phyloP scores from a whole-genome alignment of 1,140 invertebrate genomes.

The Pseudoatta argentina region DNA sequence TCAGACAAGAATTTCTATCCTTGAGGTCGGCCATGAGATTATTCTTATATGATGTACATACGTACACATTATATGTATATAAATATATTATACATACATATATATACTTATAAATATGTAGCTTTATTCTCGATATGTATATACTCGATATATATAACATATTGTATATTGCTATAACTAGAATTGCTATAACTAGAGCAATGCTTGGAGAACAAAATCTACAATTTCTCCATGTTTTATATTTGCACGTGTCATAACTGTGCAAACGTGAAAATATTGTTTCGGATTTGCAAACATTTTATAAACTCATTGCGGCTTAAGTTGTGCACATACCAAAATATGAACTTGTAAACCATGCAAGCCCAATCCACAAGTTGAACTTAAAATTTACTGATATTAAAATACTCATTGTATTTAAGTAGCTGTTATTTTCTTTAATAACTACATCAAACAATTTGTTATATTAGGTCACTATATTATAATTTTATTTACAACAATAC shows the following conservation, averaged over 20 bases:
- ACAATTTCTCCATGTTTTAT: neutral
- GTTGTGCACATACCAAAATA: neutral
- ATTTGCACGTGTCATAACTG: constrained; percentile 1
- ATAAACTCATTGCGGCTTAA: constrained; percentile 9
- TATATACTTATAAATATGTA: neutral
- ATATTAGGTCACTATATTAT: neutral
- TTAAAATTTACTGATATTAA: constrained; percentile 1
- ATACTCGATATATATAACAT: neutral
- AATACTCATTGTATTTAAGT: constrained; percentile 2
- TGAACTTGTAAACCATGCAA: neutral
- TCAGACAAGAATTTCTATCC: constrained; percentile 39
- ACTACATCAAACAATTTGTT: neutral
- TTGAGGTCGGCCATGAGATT: constrained; percentile 15
- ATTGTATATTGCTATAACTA: neutral
- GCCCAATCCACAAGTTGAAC: constrained; percentile 12
- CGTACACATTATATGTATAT: neutral
- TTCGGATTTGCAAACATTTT: constrained; percentile 37
- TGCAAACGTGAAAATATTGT: constrained; percentile 23
- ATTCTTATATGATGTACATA: constrained; percentile 8
- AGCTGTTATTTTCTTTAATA: neutral
- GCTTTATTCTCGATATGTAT: too few relatives aligned
- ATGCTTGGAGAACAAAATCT: constrained; percentile 13
- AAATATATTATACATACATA: neutral
- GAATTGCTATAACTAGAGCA: neutral
- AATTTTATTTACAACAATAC: neutral